Conservation (phyloP, 2,888 invertebrate species). For the Drosophila peninsularis region DNA sequence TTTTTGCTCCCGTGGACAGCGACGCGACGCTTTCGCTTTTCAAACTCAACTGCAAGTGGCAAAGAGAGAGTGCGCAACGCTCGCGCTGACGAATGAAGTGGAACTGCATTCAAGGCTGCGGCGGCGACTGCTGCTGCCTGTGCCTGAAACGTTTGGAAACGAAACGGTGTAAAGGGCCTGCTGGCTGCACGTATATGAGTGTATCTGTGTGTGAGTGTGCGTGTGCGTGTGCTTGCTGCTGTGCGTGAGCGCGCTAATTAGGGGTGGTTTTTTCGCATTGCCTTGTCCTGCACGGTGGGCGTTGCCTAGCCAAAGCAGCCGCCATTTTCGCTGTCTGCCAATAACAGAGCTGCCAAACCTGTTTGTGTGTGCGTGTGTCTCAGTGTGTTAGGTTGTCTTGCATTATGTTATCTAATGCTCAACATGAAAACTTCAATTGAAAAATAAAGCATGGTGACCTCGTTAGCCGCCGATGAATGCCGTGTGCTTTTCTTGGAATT, state of each 20-base stretch:
- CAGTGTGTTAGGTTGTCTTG: conserved; percentile 4
- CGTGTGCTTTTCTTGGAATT: conserved; percentile 64
- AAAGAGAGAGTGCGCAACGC: conserved; percentile 37
- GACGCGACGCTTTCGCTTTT: conserved; percentile 70
- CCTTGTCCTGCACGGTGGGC: conserved; percentile 55
- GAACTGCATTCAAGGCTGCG: conserved; percentile 56
- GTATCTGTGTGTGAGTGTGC: not conserved
- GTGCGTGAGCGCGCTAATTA: conserved; percentile 54
- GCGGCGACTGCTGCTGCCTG: conserved; percentile 17
- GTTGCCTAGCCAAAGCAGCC: conserved; percentile 48
- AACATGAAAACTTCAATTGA: conserved; percentile 39
- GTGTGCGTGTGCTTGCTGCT: conserved; percentile 1
- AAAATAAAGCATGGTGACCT: conserved; percentile 57
- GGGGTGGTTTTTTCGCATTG: conserved; percentile 74
- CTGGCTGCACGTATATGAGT: conserved; percentile 2
- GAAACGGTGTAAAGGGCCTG: conserved; percentile 28
- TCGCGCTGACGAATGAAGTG: conserved; percentile 45
- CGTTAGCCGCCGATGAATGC: conserved; percentile 62
- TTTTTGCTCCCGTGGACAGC: conserved; percentile 26
- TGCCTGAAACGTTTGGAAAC: conserved; percentile 48
- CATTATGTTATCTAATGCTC: conserved; percentile 40
- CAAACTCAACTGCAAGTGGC: conserved; percentile 70
- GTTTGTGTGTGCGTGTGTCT: not conserved
- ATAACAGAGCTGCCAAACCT: conserved; percentile 23
- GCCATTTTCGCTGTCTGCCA: conserved; percentile 74